Base-by-base conservation (phyloP, 2,888 invertebrate species). In the Sialis lutaria region DNA sequence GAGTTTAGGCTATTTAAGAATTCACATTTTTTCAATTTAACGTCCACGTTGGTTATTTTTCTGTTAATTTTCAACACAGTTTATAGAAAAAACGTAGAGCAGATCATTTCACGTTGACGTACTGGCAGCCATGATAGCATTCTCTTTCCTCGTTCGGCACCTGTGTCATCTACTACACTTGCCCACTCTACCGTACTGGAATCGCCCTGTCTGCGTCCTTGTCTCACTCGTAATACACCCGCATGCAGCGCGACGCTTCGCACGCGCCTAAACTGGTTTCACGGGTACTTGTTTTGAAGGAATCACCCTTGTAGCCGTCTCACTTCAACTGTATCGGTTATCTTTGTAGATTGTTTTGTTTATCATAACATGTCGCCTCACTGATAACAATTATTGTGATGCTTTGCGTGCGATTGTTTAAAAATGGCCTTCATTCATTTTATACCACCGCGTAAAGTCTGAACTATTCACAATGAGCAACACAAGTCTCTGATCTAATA, bases 71-170 rank as follows among this genome's bases (percentile, higher is more conserved):
- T 43, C 13, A 32, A 12, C 10, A 33, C 12, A 33, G 33, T 43
- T 33, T 32, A 9, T 33, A 33, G 33, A 43, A 43, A 43, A 40
- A 43, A 43, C 34, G 12, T 12, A 34, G 32, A 43, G 12, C 12
- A 43, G 33, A 43, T 33, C 31, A 31, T 33, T 43, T 32, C 32
- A 33, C 12, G 33, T 33, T 12, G 12, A 45, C 45, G 39, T 39
- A 9, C 45, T 45, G 33, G 45, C 45, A 40, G 45, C 45, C 45
- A 45, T 45, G 45, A 45, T 45, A 40, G 32, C 40, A 45, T 45
- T 43, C 13, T 34, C 45, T 39, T n/a, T 32, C 45, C 40, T 32
- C 45, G 39, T 40, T 37, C 7, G 10, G 35, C 40, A 22, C 22
- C 39, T 32, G 35, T 32, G 31, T 45, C 32, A 43, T 43, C 43